Conservation (phyloP, 2,797 vertebrate genomes). For the Chaunax sp. region DNA sequence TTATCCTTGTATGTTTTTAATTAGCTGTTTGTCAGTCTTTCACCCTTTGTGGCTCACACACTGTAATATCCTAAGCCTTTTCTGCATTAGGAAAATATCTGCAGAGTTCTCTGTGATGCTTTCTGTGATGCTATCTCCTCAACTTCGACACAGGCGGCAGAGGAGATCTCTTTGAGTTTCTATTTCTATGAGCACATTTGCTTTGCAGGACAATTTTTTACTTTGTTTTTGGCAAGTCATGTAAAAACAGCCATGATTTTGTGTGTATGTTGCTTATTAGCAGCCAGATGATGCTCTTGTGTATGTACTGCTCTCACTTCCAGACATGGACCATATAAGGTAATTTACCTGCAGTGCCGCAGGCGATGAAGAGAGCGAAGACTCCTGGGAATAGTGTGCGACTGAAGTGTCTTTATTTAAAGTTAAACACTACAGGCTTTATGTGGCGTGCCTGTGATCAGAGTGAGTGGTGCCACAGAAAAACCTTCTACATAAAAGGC, state of each 20-base stretch:
- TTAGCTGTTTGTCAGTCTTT: constrained; percentile 50
- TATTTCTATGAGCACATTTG: constrained; percentile 58
- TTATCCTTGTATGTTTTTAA: constrained; percentile 58
- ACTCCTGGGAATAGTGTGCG: constrained; percentile 65
- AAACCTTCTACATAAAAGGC: constrained; percentile 58
- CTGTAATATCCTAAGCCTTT: constrained; percentile 46
- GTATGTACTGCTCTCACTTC: constrained; percentile 11
- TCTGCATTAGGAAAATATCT: constrained; percentile 37
- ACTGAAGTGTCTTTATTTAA: constrained; percentile 65
- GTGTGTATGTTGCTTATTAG: constrained; percentile 39
- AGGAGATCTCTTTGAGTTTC: constrained; percentile 36
- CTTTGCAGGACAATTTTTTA: constrained; percentile 40
- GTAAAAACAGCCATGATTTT: constrained; percentile 23
- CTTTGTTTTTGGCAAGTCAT: constrained; percentile 31
- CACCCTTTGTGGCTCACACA: constrained; percentile 27
- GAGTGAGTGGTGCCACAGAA: constrained; percentile 52
- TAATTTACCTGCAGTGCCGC: constrained; percentile 8
- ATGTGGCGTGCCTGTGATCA: constrained; percentile 50
- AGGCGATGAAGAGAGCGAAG: constrained; percentile 19
- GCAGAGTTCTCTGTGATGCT: constrained; percentile 30
- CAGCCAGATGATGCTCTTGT: constrained; percentile 5
- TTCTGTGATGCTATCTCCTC: constrained; percentile 40
- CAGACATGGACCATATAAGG: constrained; percentile 27
- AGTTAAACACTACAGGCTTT: constrained; percentile 69
- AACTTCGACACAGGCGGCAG: constrained; percentile 53